Percentiles rank a stretch among this genome's conserved stretches.
phyloP scores from a whole-genome alignment of 2,888 invertebrate species.

The Caenorhabditis sulstoni region DNA sequence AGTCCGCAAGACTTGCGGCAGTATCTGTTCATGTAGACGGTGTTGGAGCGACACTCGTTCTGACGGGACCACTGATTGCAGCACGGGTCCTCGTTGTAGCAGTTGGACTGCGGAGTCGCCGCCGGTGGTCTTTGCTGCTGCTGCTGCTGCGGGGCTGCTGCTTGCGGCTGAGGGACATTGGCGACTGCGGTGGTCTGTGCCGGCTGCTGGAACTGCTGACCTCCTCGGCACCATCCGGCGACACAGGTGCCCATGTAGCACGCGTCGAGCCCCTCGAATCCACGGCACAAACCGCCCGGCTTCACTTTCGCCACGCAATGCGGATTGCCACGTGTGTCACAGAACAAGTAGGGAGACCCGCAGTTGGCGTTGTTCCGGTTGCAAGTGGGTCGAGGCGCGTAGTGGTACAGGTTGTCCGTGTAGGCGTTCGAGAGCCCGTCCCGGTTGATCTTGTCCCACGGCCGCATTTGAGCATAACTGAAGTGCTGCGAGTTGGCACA shows the following conservation, averaged over 20 bases:
- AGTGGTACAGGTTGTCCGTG: slow-evolving; percentile 78
- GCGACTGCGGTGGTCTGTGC: slow-evolving; percentile 62
- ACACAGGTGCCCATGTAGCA: slow-evolving; percentile 76
- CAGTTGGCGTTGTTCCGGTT: slow-evolving; percentile 70
- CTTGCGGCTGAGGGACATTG: slow-evolving; percentile 45
- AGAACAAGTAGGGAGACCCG: slow-evolving; percentile 73
- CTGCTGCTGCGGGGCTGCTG: slow-evolving; percentile 36
- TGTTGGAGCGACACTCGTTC: slow-evolving; percentile 73
- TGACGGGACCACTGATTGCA: slow-evolving; percentile 76
- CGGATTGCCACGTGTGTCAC: slow-evolving; percentile 70
- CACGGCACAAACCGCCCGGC: slow-evolving; percentile 72
- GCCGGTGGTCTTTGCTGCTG: slow-evolving; percentile 45
- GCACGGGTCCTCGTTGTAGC: slow-evolving; percentile 80
- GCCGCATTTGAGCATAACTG: slow-evolving; percentile 78
- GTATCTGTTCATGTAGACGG: slow-evolving; percentile 76
- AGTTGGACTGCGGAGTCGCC: slow-evolving; percentile 65
- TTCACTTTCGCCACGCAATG: slow-evolving; percentile 79
- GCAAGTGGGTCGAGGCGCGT: slow-evolving; percentile 78
- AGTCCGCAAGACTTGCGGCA: slow-evolving; percentile 76
- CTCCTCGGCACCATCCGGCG: slow-evolving; percentile 75
- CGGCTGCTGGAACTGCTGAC: slow-evolving; percentile 61
- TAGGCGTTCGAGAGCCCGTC: slow-evolving; percentile 80
- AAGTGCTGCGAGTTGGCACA: slow-evolving; percentile 80
- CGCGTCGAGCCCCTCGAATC: slow-evolving; percentile 77
- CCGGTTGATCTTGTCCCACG: slow-evolving; percentile 78